phyloP scores from a whole-genome alignment of 2,888 invertebrate genomes.

The Andrena dorsata region DNA sequence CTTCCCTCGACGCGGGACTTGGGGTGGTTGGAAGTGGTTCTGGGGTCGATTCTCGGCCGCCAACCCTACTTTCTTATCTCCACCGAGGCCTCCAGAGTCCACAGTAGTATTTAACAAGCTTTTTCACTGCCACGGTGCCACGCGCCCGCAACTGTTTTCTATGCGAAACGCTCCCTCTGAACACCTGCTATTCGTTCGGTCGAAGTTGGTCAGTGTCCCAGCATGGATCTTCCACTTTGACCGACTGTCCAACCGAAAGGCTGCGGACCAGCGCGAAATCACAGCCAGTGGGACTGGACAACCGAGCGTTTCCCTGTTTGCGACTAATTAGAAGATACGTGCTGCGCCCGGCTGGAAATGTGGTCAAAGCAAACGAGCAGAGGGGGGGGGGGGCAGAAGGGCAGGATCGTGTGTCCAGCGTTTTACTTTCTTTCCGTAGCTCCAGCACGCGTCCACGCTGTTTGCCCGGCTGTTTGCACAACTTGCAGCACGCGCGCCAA shows the following conservation, averaged over 20 bases:
- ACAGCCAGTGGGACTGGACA: background rate
- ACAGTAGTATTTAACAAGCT: too few relatives aligned
- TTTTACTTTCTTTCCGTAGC: constrained; percentile 53
- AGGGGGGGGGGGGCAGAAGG: background rate
- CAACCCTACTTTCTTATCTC: too few relatives aligned
- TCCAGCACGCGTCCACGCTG: constrained; percentile 58
- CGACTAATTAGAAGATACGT: constrained; percentile 56
- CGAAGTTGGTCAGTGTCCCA: too few relatives aligned
- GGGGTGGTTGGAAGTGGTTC: too few relatives aligned
- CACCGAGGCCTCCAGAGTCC: too few relatives aligned
- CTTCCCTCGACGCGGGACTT: too few relatives aligned
- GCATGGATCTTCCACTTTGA: too few relatives aligned
- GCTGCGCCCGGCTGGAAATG: background rate
- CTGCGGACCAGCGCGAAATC: background rate
- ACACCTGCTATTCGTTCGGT: too few relatives aligned
- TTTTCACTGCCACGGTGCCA: too few relatives aligned
- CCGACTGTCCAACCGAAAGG: constrained; percentile 6
- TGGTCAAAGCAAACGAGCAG: constrained; percentile 28
- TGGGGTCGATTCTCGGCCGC: too few relatives aligned
- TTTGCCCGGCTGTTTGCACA: constrained; percentile 62
- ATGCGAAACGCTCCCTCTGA: too few relatives aligned
- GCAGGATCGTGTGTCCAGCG: constrained; percentile 18
- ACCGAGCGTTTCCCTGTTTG: constrained; percentile 11
- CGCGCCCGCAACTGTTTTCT: too few relatives aligned
- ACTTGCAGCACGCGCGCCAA: constrained; percentile 51